Base-by-base conservation (phyloP, 2,113 vertebrate genomes). In the Ptilorrhoa leucosticta region DNA sequence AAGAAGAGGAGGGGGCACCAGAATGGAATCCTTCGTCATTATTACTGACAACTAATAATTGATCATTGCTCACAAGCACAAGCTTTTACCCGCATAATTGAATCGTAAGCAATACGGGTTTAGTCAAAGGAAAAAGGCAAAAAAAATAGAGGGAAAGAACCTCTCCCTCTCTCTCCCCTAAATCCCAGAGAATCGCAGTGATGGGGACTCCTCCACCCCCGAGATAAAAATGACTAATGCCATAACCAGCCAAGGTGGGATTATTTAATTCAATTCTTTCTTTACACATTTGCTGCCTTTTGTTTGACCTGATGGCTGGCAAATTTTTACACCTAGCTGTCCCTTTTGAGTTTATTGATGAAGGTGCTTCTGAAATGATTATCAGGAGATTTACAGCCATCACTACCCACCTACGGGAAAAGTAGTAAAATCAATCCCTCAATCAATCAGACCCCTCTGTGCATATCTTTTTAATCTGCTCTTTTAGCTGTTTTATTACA, bases 1-100 rank as follows among this genome's bases (percentile, higher is more conserved):
- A 33, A 19, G 0, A 28, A 11, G 9, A 39, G 15, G 28, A 19
- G 17, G 71, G 64, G 48, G 81, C 76, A 64, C 21, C 60, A 66
- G 89, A 94, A 92, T 54, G 61, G 87, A 97, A 98, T 98, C 97
- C 96, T 93, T 98, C 93, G 95, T 97, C 95, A 92, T 98, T 98
- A 98, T 98, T 98, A 96, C 97, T 98, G 98, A 98, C 98, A 98
- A 95, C 96, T 97, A 97, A 97, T 98, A 98, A 98, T 98, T 98
- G 98, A 99, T 98, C 98, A 97, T 95, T 96, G 97, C 97, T 94
- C 97, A 93, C 96, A 97, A 98, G 98, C 97, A 45, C 76, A 37
- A 91, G 97, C 97, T 98, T 97, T 96, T 98, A 97, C 94, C 93
- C 94, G 94, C 97, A 98, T 98, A 98, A 98, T 97, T 98, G 97